Evolutionary conservation across 2,113 vertebrate genomes (phyloP).

Genomic region (Willisornis vidua): DNA sequence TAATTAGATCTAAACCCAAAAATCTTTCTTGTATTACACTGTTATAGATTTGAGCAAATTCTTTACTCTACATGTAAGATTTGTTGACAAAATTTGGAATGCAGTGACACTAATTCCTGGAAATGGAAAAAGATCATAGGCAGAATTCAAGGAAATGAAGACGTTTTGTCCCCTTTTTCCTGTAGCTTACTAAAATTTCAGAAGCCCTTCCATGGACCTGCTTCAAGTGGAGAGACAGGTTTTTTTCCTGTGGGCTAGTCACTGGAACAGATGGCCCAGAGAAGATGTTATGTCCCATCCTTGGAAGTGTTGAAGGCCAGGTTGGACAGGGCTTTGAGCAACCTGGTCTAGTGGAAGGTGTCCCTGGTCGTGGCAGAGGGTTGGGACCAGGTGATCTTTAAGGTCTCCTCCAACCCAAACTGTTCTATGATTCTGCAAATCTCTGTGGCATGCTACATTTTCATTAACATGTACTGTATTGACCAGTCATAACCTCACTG

Average conservation of each 20-base stretch:
- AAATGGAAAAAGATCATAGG: background rate
- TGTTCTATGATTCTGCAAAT: background rate
- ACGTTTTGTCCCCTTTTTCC: background rate
- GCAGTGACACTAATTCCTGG: background rate
- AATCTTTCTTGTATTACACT: background rate
- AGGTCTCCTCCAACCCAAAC: background rate
- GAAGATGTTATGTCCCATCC: background rate
- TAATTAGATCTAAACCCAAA: background rate
- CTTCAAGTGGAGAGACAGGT: background rate
- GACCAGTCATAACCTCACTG: background rate
- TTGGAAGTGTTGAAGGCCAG: background rate
- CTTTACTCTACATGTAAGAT: background rate
- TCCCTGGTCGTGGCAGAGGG: background rate
- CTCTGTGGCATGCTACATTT: background rate
- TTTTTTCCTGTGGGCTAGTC: background rate
- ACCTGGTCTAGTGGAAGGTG: background rate
- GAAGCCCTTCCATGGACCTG: background rate
- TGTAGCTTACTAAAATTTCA: background rate
- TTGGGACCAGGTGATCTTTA: background rate
- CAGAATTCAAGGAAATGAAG: background rate
- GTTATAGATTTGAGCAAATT: background rate
- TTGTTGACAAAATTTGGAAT: background rate
- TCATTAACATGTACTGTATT: background rate
- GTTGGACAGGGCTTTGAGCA: background rate
- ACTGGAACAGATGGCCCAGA: background rate